Evolutionary conservation across 2,888 invertebrate species (phyloP).

Genomic region (Ophraella communa): DNA sequence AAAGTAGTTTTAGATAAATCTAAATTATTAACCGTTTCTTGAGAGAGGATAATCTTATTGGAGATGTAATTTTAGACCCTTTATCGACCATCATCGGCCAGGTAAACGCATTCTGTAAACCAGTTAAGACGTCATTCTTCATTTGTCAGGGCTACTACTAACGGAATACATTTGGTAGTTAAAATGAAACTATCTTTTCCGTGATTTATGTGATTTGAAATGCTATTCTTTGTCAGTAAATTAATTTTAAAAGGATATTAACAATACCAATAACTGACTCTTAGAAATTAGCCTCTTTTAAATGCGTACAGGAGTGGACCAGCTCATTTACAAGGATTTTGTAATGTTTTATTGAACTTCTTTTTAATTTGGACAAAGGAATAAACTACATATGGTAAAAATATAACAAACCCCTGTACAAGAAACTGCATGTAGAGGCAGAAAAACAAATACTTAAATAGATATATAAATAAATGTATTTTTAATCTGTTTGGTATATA

Average conservation of each 20-base stretch:
- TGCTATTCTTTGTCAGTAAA: slow-evolving; percentile 11
- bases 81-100: neutral
- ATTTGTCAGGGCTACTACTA: slow-evolving; percentile 18
- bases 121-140: slow-evolving; percentile 23
- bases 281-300: neutral
- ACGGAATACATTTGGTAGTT: slow-evolving; percentile 8
- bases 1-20: neutral
- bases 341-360: neutral
- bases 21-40: neutral
- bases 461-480: too few relatives aligned
- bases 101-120: slow-evolving; percentile 10
- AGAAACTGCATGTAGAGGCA: too few relatives aligned
- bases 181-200: slow-evolving; percentile 2
- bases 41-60: neutral
- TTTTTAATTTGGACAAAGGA: neutral
- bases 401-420: too few relatives aligned
- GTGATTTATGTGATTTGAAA: slow-evolving; percentile 15
- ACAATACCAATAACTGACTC: neutral
- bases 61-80: neutral
- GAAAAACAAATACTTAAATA: too few relatives aligned
- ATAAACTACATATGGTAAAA: too few relatives aligned
- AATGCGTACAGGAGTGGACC: neutral
- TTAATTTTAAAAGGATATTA: slow-evolving; percentile 16
- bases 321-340: neutral
- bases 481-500: too few relatives aligned